Conservation (phyloP, 1,140 invertebrate genomes). For the Ctenoplectra terminalis region DNA sequence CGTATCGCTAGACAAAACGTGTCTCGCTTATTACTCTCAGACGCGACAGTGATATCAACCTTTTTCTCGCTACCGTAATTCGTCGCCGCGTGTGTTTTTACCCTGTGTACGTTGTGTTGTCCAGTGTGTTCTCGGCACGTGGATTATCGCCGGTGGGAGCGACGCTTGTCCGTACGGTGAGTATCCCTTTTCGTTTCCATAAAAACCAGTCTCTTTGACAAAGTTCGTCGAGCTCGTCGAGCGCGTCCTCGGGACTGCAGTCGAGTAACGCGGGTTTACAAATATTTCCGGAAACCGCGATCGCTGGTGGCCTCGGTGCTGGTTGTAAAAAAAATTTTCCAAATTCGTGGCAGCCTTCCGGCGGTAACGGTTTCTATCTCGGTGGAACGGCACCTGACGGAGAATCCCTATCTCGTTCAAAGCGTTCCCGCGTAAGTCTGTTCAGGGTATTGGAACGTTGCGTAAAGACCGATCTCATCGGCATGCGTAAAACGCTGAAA, state of each 20-base stretch:
- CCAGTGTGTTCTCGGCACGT: constrained; percentile 51
- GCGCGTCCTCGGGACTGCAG: neutral
- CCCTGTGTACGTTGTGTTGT: constrained; percentile 37
- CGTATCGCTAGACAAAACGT: neutral
- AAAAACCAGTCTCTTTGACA: neutral
- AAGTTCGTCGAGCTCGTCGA: too few relatives aligned
- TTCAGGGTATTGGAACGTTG: neutral
- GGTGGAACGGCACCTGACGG: constrained; percentile 23
- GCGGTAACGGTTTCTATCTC: constrained; percentile 46
- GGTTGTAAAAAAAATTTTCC: constrained; percentile 2
- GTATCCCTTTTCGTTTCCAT: neutral
- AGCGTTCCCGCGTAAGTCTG: constrained; percentile 25
- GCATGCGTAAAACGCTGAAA: neutral
- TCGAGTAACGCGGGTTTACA: neutral
- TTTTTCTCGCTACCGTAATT: neutral
- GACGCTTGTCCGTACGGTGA: constrained; percentile 26
- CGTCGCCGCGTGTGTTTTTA: constrained; percentile 46
- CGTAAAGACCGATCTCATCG: too few relatives aligned
- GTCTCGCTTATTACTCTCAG: neutral
- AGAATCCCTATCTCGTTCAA: constrained; percentile 25
- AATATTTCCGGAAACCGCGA: neutral
- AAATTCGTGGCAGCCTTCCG: constrained; percentile 12
- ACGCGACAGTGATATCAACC: constrained; percentile 28
- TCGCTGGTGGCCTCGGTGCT: neutral
- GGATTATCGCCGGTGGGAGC: constrained; percentile 52